phyloP scores from a whole-genome alignment of 2,113 vertebrate species.

The Cyanoramphus novaezelandiae region DNA sequence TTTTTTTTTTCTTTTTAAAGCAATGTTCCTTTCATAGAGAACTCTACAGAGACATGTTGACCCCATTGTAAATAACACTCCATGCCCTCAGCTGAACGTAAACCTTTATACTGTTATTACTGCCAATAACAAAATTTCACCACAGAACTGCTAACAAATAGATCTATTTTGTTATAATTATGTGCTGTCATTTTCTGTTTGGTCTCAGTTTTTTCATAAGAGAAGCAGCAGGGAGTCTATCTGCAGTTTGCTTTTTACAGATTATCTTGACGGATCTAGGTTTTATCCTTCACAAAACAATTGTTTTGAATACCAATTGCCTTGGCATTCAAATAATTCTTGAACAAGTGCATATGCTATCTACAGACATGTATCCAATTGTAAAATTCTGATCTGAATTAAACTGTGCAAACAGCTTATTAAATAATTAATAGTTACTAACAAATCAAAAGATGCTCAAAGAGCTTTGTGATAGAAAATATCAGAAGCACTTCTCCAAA shows the following conservation, averaged over 20 bases:
- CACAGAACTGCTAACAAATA: not conserved
- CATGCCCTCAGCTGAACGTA: not conserved
- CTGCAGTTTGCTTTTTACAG: not conserved
- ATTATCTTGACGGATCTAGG: not conserved
- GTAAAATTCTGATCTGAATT: not conserved
- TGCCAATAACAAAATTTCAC: not conserved
- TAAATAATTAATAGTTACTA: not conserved
- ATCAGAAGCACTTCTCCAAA: not conserved
- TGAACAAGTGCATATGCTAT: not conserved
- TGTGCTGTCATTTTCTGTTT: not conserved
- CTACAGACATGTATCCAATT: not conserved
- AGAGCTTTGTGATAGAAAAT: not conserved
- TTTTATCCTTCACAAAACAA: not conserved
- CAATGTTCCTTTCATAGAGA: not conserved
- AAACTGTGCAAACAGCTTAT: not conserved
- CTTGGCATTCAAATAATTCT: not conserved
- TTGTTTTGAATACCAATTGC: not conserved
- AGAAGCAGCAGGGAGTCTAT: not conserved
- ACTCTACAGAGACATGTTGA: not conserved
- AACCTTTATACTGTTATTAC: not conserved
- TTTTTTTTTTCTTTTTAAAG: not conserved
- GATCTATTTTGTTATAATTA: conserved; percentile 1
- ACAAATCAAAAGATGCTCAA: not conserved
- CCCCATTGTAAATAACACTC: not conserved
- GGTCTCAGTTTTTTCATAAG: not conserved